Conservation (phyloP, 1,140 invertebrate genomes). For the Pararge aegeria region DNA sequence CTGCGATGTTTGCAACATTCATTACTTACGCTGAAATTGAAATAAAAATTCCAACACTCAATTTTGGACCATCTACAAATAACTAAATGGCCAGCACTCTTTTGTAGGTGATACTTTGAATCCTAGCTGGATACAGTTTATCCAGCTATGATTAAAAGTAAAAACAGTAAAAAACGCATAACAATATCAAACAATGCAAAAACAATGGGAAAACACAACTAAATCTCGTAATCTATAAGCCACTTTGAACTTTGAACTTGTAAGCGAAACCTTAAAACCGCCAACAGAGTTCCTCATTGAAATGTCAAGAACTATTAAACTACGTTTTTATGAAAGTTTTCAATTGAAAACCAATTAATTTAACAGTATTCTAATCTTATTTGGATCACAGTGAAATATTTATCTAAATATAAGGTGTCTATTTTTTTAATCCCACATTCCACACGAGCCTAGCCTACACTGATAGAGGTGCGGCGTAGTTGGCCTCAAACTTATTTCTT, state of each 20-base stretch:
- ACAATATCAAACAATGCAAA: no score
- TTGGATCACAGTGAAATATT: background rate
- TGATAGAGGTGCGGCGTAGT: constrained; percentile 20
- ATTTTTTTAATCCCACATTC: constrained; percentile 20
- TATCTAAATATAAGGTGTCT: constrained; percentile 3
- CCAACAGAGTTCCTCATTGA: no score
- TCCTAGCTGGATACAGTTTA: no score
- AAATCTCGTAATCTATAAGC: no score
- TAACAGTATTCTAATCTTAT: background rate
- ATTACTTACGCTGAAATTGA: constrained; percentile 47
- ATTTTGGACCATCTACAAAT: background rate
- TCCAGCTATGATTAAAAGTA: no score
- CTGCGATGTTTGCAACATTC: constrained; percentile 72
- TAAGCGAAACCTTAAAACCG: no score
- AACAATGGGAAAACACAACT: no score
- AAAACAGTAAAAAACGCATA: no score
- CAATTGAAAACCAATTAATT: constrained; percentile 1
- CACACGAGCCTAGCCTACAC: constrained; percentile 19
- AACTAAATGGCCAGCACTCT: background rate
- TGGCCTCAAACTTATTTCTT: constrained; percentile 21
- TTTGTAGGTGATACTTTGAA: no score
- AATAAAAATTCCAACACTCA: constrained; percentile 30
- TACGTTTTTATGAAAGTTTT: no score
- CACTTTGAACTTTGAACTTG: no score
- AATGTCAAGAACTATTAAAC: no score